Conservation (phyloP, 2,113 vertebrate genomes). For the Sorex araneus region DNA sequence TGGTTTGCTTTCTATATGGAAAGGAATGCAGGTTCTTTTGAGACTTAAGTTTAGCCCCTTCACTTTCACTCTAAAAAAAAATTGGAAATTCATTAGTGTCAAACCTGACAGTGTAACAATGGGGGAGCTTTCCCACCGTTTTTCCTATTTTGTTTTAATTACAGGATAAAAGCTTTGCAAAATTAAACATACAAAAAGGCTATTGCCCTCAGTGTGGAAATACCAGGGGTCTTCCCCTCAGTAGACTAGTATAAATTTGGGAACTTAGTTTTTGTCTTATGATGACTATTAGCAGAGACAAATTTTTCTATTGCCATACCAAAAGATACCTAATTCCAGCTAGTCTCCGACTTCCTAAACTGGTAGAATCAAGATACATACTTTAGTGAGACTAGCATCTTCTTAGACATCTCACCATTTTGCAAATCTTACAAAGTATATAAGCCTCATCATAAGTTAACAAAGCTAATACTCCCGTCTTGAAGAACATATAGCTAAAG, state of each 20-base stretch:
- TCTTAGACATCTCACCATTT: slow-evolving; percentile 40
- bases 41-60: not conserved
- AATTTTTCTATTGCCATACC: not conserved
- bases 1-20: slow-evolving; percentile 9
- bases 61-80: not conserved
- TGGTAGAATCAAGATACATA: not conserved
- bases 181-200: not conserved
- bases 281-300: not conserved
- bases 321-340: not conserved
- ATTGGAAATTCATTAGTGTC: not conserved
- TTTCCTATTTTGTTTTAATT: not conserved
- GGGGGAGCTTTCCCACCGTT: not conserved
- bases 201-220: not conserved
- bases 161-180: slow-evolving; percentile 30
- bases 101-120: not conserved
- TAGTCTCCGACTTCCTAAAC: not conserved
- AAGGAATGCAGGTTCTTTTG: slow-evolving; percentile 18
- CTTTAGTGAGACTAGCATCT: not conserved
- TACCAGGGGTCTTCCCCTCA: slow-evolving; percentile 36
- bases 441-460: slow-evolving; percentile 18
- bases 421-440: not conserved
- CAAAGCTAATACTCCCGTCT: slow-evolving; percentile 34
- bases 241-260: not conserved
- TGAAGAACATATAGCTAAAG: slow-evolving; percentile 53
- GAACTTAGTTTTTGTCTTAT: not conserved